A percentile compares a stretch with the other conserved stretches of the same genome.
Evolutionary conservation across 2,113 vertebrate species (phyloP).

Genomic region (Eulacestoma nigropectus): DNA sequence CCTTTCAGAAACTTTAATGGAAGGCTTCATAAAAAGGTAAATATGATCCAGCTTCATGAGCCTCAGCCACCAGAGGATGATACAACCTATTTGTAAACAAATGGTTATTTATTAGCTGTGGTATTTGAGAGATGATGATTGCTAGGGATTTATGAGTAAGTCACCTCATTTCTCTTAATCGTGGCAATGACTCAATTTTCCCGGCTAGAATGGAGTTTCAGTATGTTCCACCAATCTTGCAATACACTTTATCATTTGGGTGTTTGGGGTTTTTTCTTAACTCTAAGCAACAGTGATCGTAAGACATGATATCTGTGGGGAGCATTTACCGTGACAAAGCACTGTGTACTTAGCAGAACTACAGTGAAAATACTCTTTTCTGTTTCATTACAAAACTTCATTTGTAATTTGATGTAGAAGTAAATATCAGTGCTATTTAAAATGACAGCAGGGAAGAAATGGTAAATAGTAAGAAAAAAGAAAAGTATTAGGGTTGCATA

Average conservation of each 20-base stretch:
- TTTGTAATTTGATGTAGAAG: neutral
- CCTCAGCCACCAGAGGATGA: neutral
- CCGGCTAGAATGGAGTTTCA: neutral
- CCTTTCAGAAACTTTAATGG: neutral
- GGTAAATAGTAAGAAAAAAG: neutral
- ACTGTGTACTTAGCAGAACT: neutral
- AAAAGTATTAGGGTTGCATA: neutral
- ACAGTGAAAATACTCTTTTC: neutral
- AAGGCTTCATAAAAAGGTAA: neutral
- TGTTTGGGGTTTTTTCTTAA: neutral
- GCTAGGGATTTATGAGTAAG: neutral
- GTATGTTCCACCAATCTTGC: neutral
- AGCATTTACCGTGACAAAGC: neutral
- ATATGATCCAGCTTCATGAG: neutral
- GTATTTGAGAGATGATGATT: neutral
- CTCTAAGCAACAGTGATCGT: neutral
- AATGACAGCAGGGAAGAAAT: neutral
- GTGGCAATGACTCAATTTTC: neutral
- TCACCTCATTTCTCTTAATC: neutral
- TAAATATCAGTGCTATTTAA: neutral
- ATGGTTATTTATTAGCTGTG: neutral
- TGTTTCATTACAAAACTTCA: neutral
- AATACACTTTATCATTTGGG: neutral
- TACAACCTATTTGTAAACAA: conserved; percentile 24
- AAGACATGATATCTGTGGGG: neutral